These are phyloP conservation scores for Zaprionus inermis DNA, from an alignment of 1,140 invertebrate genomes.

Conservation along the genomic window DNA sequence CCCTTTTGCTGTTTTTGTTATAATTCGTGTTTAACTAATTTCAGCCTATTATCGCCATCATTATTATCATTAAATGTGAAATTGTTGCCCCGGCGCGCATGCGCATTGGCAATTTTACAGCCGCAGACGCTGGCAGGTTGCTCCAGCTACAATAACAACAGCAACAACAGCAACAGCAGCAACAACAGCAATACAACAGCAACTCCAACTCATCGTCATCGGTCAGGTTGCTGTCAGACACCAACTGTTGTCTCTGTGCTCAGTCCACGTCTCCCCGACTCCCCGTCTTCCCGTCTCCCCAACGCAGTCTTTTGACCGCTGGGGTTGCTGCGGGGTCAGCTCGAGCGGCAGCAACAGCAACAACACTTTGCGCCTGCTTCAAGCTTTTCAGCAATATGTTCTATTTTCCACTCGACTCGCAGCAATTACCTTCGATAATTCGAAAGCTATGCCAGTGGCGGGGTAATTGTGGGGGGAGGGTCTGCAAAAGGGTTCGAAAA, in stretches of 20 bases:
- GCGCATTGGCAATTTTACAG: conserved; percentile 79
- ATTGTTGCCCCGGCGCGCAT: conserved; percentile 74
- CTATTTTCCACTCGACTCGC: conserved; percentile 64
- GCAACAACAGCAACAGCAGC: background rate
- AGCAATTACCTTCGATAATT: conserved; percentile 43
- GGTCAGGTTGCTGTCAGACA: conserved; percentile 80
- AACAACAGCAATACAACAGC: background rate
- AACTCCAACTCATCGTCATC: conserved; percentile 42
- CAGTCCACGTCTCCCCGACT: conserved; percentile 7
- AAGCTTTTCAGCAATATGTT: conserved; percentile 81
- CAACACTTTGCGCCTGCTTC: conserved; percentile 71
- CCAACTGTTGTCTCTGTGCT: conserved; percentile 73
- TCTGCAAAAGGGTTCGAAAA: conserved; percentile 13
- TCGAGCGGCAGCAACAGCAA: conserved; percentile 17
- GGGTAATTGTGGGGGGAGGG: no score
- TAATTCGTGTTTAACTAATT: conserved; percentile 83
- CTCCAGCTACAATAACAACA: conserved; percentile 25
- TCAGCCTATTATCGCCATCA: conserved; percentile 82
- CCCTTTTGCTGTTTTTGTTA: conserved; percentile 66
- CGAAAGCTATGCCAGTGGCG: conserved; percentile 31
- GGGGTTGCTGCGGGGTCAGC: conserved; percentile 74
- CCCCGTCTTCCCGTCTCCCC: no score
- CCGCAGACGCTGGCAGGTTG: conserved; percentile 42
- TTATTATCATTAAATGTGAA: conserved; percentile 83
- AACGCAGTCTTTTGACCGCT: conserved; percentile 52